Evolutionary conservation across 1,140 invertebrate genomes (phyloP).

Genomic region (Antheraea pernyi): DNA sequence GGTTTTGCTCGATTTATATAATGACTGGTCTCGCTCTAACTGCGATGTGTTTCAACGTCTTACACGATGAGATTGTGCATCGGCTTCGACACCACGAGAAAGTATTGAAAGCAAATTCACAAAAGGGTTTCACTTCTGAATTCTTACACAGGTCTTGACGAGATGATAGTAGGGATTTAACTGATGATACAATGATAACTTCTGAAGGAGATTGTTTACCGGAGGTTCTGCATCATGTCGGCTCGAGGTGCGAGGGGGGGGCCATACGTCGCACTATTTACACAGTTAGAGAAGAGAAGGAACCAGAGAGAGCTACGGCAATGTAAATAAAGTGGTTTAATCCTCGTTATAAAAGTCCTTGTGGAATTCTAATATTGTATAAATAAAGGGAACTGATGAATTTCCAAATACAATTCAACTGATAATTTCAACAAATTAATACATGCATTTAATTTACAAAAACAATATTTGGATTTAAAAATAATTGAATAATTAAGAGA

Average conservation of each 20-base stretch:
- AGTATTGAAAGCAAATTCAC: slow-evolving; percentile 57
- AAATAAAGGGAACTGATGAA: not conserved
- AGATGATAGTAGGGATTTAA: slow-evolving; percentile 68
- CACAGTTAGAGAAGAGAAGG: slow-evolving; percentile 59
- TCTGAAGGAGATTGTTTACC: slow-evolving; percentile 66
- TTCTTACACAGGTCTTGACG: slow-evolving; percentile 70
- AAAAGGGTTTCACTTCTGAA: slow-evolving; percentile 67
- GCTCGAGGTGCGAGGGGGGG: slow-evolving; percentile 48
- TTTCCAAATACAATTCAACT: too few relatives aligned
- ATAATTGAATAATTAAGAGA: not conserved
- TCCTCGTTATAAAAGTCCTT: not conserved
- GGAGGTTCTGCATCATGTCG: slow-evolving; percentile 65
- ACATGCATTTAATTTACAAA: too few relatives aligned
- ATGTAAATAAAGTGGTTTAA: slow-evolving; percentile 40
- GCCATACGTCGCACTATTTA: slow-evolving; percentile 60
- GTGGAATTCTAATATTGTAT: not conserved
- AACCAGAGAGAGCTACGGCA: slow-evolving; percentile 54
- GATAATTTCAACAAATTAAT: too few relatives aligned
- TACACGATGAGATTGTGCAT: slow-evolving; percentile 95
- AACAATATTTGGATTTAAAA: not conserved
- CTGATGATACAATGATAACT: slow-evolving; percentile 67
- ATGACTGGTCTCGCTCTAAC: slow-evolving; percentile 97
- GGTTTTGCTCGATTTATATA: slow-evolving; percentile 97
- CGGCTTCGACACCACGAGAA: slow-evolving; percentile 83
- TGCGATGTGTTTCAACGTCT: slow-evolving; percentile 98